Base-by-base conservation (phyloP, 37 sponge, comb jelly and placozoan species). In the Aplysina aerophoba region DNA sequence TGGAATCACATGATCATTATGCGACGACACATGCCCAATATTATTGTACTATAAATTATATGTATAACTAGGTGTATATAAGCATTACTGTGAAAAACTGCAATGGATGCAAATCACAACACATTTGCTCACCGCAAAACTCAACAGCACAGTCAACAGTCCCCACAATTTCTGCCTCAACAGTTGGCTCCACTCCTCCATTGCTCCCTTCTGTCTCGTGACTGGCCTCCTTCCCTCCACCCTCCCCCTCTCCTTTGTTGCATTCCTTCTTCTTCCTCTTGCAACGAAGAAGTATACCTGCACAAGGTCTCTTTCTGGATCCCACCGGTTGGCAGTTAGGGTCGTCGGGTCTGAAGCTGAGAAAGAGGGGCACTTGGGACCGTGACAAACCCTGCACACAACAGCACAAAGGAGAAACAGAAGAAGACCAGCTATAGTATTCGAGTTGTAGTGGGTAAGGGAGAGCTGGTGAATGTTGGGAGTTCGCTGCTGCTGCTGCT, bases 301-400 rank as follows among this genome's bases (percentile, higher is more conserved):
- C 25, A 44, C 81, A 77, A 87, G 39, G 0, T 57, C 85, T 35
- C 57, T 85, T 37, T 34, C 68, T 75, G 14, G 81, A 79, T 8
- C 68, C 8, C 0, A 81, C 87, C 31, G 92, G 92, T 57, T 86
- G 88, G 64, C 94, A 88, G 59, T 80, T 81, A 0, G 56, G 55
- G 63, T 91, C 92, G 17, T 88, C 85, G 27, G 94, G 92, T 73
- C 94, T 75, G 56, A 88, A 85, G n/a, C 81, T 72, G 54, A 88
- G 24, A 39, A 83, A 89, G 63, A 90, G 75, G 24, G 68, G 54
- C 31, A 53, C 50, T 14, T 75, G 55, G 15, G 35, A 36, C 53
- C 74, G 62, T 15, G 14, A 40, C 41, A 80, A 66, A 4, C 62
- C 84, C 88, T 88, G 71, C 16, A 36, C 58, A 65, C 50, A 44